phyloP scores from a whole-genome alignment of 2,113 vertebrate species.

The Stegostoma tigrinum region DNA sequence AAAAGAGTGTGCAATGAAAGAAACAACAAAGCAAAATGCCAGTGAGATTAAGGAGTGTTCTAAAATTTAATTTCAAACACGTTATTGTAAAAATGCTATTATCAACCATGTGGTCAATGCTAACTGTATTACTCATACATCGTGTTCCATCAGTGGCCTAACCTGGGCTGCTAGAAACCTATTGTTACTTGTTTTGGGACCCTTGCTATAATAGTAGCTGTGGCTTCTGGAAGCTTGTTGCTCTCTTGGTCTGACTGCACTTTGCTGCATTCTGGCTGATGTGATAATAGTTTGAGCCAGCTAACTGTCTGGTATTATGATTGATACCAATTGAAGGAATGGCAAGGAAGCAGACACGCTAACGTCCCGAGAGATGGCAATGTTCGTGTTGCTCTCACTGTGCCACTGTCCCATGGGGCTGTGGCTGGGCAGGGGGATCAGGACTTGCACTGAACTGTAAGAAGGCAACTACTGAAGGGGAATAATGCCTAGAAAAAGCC shows the following conservation, averaged over 20 bases:
- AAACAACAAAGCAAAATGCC: neutral
- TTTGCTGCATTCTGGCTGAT: neutral
- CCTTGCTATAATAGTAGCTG: neutral
- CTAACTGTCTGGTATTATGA: neutral
- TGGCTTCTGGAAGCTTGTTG: neutral
- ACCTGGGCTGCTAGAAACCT: neutral
- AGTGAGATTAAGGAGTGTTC: neutral
- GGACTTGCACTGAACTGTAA: neutral
- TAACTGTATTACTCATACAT: neutral
- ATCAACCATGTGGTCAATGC: neutral
- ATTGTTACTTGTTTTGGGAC: neutral
- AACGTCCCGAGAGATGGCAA: neutral
- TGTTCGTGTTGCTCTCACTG: neutral
- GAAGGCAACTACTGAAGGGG: neutral
- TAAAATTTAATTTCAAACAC: neutral
- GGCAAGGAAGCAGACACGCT: neutral
- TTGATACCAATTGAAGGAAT: neutral
- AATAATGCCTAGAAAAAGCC: neutral
- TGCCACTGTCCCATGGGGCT: neutral
- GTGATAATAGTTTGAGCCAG: neutral
- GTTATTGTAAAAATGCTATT: neutral
- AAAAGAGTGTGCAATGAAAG: neutral
- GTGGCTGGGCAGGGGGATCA: too few species aligned
- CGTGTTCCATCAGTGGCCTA: neutral
- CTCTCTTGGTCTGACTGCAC: neutral